Base-by-base conservation (phyloP, 2,797 vertebrate genomes). In the Arrhamphus sclerolepis region DNA sequence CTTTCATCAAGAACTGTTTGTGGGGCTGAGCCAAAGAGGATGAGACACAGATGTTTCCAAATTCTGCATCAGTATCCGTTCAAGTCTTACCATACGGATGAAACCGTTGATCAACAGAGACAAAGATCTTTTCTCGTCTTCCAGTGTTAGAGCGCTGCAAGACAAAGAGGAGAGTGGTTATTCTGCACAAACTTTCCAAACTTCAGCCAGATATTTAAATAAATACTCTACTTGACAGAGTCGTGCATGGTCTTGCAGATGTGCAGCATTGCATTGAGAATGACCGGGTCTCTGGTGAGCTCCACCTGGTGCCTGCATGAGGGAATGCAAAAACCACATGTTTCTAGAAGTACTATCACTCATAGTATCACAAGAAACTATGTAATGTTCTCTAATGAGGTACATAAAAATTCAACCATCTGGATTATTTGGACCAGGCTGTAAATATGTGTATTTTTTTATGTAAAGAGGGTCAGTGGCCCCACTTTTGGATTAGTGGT, bases 231-330 rank as follows among this genome's bases (percentile, higher is more conserved):
- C 97, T 98, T 99, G 65, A 98, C 97, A 4, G 97, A 99, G 80
- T 99, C 97, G 0, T 99, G 97, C 97, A 98, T 98, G 9, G 95
- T 96, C 90, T 99, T 99, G 88, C 97, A 98, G 82, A 98, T 91
- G 5, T 98, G 96, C 74, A 99, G 83, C 70, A 99, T 93, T 47
- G 98, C 96, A 3, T 98, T 99, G 57, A 98, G 95, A 62, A 98
- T 98, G 55, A 99, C 97, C 0, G 97, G 97, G 64, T 99, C 97
- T 87, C 95, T 95, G 1, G 97, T 98, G 2, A 93, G 75, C 71
- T 98, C 96, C 75, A 95, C 92, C 73, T 99, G 97, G 62, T 98
- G 91, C 91, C 97, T 98, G 72, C 4, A 38, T n/a, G 14, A 28
- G 17, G 0, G 29, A 51, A 34, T 34, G n/a, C n/a, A 38, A 26